Evolutionary conservation across 2,797 vertebrate genomes (phyloP), one percentile per base, ranked within the genome.

Genomic region (Gila robusta): DNA sequence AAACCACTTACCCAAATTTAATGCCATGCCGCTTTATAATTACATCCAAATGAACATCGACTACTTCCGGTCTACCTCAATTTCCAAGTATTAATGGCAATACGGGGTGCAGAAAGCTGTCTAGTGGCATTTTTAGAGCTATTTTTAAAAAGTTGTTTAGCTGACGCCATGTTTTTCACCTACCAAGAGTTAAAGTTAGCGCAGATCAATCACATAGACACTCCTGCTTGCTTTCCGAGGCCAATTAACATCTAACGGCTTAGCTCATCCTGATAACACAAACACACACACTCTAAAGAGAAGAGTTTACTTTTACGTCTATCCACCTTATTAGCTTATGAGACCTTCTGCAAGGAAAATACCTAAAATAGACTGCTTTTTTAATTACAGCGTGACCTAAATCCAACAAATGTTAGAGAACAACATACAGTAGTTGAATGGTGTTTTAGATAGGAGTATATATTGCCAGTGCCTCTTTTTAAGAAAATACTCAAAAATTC

Each of bases 221-320:
- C 84, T 14, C 52, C 44, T 41, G n/a, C 83, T 84, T 39, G 7
- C 82, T 86, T 81, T 79, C 79, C 6, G n/a, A 86, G 86, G 54
- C 87, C 83, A 90, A 88, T 89, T 85, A 88, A 44, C 49, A 19
- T 83, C 81, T 87, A 70, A 79, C 78, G 70, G 49, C 81, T 87
- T 87, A 70, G 66, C 67, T 84, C 76, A 78, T 86, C 62, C 66
- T 83, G 67, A 87, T 79, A 81, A 85, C 19, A 6, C 47, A 84
- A 67, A 84, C 56, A 66, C 82, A 66, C 82, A 59, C 54, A 62
- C 70, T 69, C 47, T 32, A 70, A 23, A 82, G 19, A 77, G 79
- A 78, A 54, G 72, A 71, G 72, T 88, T 78, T 85, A 81, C 79
- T 78, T 39, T 64, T 39, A 77, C 26, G 7, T 83, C 78, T 67